Conservation (phyloP, 1,140 invertebrate species). For the Lordiphosa stackelbergi region DNA sequence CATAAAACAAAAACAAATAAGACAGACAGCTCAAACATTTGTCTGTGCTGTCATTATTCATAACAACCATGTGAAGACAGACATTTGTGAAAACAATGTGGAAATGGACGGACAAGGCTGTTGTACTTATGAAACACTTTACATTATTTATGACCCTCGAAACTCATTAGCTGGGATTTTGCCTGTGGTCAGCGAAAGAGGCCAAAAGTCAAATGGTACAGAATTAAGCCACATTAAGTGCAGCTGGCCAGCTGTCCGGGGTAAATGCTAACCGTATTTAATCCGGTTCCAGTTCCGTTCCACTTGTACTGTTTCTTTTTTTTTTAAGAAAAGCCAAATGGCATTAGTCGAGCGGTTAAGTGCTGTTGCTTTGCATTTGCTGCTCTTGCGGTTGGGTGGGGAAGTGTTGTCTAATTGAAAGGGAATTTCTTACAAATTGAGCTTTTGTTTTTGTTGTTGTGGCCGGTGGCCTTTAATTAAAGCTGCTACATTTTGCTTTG, state of each 20-base stretch:
- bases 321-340: slow-evolving; percentile 9
- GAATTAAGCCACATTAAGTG: slow-evolving; percentile 43
- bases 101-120: slow-evolving; percentile 7
- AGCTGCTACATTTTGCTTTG: slow-evolving; percentile 37
- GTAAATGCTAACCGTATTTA: slow-evolving; percentile 24
- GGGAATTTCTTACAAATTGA: slow-evolving; percentile 40
- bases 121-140: slow-evolving; percentile 54
- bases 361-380: slow-evolving; percentile 10
- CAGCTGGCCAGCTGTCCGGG: slow-evolving; percentile 56
- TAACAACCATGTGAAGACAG: slow-evolving; percentile 40
- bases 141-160: slow-evolving; percentile 55
- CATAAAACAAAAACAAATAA: slow-evolving; percentile 10
- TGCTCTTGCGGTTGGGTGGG: slow-evolving; percentile 1
- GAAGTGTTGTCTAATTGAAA: slow-evolving; percentile 55
- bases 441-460: slow-evolving; percentile 16
- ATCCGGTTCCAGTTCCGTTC: slow-evolving; percentile 16
- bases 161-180: slow-evolving; percentile 49
- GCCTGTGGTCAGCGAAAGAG: neutral
- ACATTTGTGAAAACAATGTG: slow-evolving; percentile 49
- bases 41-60: slow-evolving; percentile 19
- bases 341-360: slow-evolving; percentile 10
- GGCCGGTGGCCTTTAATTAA: slow-evolving; percentile 44
- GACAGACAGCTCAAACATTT: slow-evolving; percentile 18
- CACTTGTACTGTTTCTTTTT: slow-evolving; percentile 16
- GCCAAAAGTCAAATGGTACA: slow-evolving; percentile 1